Conservation (phyloP, 2,888 invertebrate species). For the Ametastegia equiseti region DNA sequence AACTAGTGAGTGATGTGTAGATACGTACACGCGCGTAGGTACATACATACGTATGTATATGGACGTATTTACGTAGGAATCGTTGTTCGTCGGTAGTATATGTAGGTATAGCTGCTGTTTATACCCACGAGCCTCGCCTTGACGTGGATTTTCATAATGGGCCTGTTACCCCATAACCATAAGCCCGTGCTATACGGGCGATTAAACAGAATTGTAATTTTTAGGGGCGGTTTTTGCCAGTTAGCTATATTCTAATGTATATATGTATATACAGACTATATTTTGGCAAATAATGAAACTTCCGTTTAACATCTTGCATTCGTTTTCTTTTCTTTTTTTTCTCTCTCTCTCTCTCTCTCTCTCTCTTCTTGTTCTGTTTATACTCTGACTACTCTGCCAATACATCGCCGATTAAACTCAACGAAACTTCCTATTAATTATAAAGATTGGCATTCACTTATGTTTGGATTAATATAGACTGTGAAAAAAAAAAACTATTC, state of each 20-base stretch:
- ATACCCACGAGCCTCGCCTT: slow-evolving; percentile 39
- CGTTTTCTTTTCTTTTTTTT: no score
- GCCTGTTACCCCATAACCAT: slow-evolving; percentile 46
- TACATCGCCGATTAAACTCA: no score
- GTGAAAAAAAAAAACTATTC: no score
- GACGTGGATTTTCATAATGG: slow-evolving; percentile 48
- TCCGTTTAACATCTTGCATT: neutral
- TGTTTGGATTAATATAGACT: no score
- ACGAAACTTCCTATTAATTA: no score
- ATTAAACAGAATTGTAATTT: slow-evolving; percentile 50
- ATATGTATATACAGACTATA: neutral
- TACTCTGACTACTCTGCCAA: no score
- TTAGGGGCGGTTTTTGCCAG: slow-evolving; percentile 45
- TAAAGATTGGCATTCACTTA: no score
- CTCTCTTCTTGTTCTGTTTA: no score
- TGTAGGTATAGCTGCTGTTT: neutral
- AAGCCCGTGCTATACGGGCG: slow-evolving; percentile 48
- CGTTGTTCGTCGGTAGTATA: neutral
- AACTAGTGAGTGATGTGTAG: slow-evolving; percentile 14
- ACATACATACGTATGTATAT: neutral
- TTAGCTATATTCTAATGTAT: no score
- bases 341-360: no score
- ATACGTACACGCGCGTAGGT: neutral
- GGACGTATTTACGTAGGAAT: neutral
- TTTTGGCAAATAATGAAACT: slow-evolving; percentile 41